Evolutionary conservation across 2,113 vertebrate species (phyloP), one percentile per base, ranked within the genome.

Genomic region (Indicator maculatus): DNA sequence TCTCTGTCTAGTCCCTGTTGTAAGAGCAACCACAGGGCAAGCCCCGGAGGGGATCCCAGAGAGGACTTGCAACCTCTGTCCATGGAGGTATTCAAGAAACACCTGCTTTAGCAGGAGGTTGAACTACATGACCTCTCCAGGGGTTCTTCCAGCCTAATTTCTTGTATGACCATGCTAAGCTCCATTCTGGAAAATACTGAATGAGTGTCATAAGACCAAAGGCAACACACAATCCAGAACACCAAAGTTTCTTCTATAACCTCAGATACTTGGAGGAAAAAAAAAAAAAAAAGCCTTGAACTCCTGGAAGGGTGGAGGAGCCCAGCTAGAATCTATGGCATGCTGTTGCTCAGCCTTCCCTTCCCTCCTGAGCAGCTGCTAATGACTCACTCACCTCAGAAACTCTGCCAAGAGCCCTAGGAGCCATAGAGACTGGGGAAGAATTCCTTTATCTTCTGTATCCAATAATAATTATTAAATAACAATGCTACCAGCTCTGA

Each of bases 351-450:
- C 47, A 64, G 45, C 53, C 39, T 85, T 92, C 41, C 50, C 66
- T 92, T 36, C 41, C 16, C 65, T 89, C 86, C 80, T 2, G 0
- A 60, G 87, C 95, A 95, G 95, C 89, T 96, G 93, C 79, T 92
- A 80, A 67, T 94, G 94, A 96, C 87, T 95, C 93, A 96, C 53
- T 89, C 72, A 75, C 78, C 75, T 95, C 91, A 96, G 93, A 96
- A 96, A 93, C 0, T 1, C 52, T 93, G 95, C 94, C 94, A 93
- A 95, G 82, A 93, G 70, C 65, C 67, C n/a, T 58, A 86, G 83
- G 58, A 93, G 69, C 65, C 84, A 77, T 60, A 71, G 45, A 38
- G 79, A 88, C 76, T 50, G 55, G 20, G 31, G 52, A 26, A 93
- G 87, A 95, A 95, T 83, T 96, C 74, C 39, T 71, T 89, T 94